Conservation (phyloP, 1,140 invertebrate genomes). For the Caenorhabditis latens region DNA sequence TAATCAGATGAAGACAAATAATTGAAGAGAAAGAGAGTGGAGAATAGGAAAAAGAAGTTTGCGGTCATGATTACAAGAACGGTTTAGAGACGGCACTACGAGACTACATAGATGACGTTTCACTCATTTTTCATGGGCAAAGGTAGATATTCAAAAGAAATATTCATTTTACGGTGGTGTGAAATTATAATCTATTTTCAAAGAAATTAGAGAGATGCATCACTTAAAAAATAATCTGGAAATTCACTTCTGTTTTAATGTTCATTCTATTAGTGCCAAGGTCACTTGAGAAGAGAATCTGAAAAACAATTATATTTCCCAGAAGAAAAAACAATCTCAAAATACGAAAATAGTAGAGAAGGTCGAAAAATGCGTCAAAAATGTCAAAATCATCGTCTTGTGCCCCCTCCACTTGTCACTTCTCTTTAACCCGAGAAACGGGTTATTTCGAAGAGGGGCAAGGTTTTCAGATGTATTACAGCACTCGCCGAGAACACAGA, state of each 20-base stretch:
- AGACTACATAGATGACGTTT: slow-evolving; percentile 12
- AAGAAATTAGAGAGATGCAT: too few relatives aligned
- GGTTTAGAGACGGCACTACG: neutral
- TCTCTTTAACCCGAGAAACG: slow-evolving; percentile 5
- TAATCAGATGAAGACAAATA: slow-evolving; percentile 9
- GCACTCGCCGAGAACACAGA: neutral
- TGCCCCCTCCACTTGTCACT: neutral
- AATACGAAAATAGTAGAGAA: too few relatives aligned
- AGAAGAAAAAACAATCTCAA: too few relatives aligned
- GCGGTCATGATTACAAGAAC: slow-evolving; percentile 13
- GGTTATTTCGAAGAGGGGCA: neutral
- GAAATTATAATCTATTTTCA: too few relatives aligned
- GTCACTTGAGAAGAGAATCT: too few relatives aligned
- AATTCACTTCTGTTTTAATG: too few relatives aligned
- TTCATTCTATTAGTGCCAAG: too few relatives aligned
- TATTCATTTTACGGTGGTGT: too few relatives aligned
- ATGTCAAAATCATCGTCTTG: neutral
- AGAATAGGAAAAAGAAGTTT: neutral
- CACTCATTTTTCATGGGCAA: too few relatives aligned
- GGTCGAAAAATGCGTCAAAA: neutral
- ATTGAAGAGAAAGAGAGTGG: neutral
- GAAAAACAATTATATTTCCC: too few relatives aligned
- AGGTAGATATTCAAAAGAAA: too few relatives aligned
- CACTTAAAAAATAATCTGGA: too few relatives aligned
- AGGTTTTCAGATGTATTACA: slow-evolving; percentile 20